Evolutionary conservation across 1,140 invertebrate genomes (phyloP).

Genomic region (Galleria mellonella): DNA sequence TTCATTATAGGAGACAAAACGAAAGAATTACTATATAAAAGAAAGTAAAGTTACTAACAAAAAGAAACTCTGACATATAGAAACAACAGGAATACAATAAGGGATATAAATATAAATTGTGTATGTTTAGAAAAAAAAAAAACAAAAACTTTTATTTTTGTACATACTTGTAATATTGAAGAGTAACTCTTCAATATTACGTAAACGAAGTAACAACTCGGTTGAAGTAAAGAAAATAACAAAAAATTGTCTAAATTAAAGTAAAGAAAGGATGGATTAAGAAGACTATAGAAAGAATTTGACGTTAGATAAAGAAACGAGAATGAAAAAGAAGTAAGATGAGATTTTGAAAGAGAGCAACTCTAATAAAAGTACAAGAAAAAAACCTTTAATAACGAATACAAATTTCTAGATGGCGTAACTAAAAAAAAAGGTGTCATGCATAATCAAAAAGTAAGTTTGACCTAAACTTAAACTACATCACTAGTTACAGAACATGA

Average conservation of each 20-base stretch:
- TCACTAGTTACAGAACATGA: conserved; percentile 24
- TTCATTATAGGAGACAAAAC: conserved; percentile 12
- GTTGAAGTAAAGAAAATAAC: conserved; percentile 3
- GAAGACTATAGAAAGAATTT: conserved; percentile 23
- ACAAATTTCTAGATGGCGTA: conserved; percentile 26
- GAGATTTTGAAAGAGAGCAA: conserved; percentile 6
- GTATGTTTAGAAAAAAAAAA: too few relatives aligned
- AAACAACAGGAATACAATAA: conserved; percentile 59
- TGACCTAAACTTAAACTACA: conserved; percentile 35
- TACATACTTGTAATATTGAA: too few relatives aligned
- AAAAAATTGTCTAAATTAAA: conserved; percentile 20
- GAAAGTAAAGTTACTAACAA: conserved; percentile 55
- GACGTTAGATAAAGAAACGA: conserved; percentile 55
- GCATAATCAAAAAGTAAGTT: conserved; percentile 34
- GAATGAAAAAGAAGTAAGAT: conserved; percentile 32
- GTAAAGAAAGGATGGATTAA: conserved; percentile 14
- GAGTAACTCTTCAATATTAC: conserved; percentile 11
- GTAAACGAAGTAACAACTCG: background rate
- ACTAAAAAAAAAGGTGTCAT: conserved; percentile 28
- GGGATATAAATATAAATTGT: too few relatives aligned
- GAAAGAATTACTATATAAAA: conserved; percentile 55
- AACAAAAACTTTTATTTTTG: too few relatives aligned
- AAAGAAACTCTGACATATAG: conserved; percentile 37
- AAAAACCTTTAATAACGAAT: conserved; percentile 18
- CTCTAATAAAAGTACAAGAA: conserved; percentile 13